These are phyloP conservation scores for Spizaetus ornatus DNA, from an alignment of 2,113 vertebrate genomes.

Conservation along the genomic window DNA sequence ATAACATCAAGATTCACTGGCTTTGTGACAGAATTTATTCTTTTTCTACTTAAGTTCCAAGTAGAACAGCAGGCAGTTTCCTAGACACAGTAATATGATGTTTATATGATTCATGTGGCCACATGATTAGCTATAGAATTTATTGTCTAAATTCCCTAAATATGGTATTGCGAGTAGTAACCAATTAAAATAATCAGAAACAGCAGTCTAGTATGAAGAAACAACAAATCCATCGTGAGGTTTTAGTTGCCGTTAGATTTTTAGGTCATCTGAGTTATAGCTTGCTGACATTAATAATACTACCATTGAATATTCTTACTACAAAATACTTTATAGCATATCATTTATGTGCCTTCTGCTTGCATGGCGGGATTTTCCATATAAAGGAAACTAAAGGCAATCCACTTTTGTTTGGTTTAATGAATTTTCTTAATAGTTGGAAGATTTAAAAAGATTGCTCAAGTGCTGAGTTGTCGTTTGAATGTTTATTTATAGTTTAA, in stretches of 20 bases:
- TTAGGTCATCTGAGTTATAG: background rate
- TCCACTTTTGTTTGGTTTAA: background rate
- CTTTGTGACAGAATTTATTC: background rate
- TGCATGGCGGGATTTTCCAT: background rate
- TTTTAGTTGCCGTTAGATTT: background rate
- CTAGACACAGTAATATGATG: background rate
- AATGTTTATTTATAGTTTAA: background rate
- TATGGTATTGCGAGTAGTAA: background rate
- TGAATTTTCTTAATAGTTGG: background rate
- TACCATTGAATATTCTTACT: background rate
- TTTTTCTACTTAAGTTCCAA: background rate
- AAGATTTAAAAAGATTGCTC: background rate
- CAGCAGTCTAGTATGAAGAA: background rate
- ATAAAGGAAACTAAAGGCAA: background rate
- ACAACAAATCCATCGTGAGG: background rate
- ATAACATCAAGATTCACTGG: background rate
- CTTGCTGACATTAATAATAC: background rate
- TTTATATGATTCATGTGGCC: background rate
- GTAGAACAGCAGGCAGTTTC: background rate
- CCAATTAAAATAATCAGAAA: background rate
- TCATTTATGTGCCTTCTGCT: background rate
- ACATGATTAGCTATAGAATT: background rate
- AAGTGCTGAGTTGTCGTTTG: background rate
- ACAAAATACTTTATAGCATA: background rate
- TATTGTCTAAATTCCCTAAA: slow-evolving; percentile 1